Percentiles rank a stretch among this genome's conserved stretches.
Conservation (phyloP, 2,113 vertebrate species). For the Ondatra zibethicus region DNA sequence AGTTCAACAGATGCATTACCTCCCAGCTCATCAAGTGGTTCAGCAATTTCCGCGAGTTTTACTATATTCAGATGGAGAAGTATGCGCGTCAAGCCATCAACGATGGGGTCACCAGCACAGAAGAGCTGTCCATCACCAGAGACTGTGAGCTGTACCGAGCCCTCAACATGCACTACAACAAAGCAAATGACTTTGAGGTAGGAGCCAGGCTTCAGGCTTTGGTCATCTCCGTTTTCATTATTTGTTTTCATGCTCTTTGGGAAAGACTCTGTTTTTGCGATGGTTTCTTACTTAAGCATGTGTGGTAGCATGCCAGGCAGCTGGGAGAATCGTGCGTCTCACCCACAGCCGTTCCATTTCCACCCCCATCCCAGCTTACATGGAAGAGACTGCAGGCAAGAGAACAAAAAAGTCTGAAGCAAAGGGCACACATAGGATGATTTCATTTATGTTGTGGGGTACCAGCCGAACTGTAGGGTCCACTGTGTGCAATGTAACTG, state of each 20-base stretch:
- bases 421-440: background rate
- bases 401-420: background rate
- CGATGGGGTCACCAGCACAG: constrained; percentile 94
- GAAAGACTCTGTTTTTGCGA: background rate
- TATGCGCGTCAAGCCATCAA: constrained; percentile 98
- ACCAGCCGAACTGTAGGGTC: background rate
- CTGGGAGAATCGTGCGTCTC: background rate
- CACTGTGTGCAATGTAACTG: background rate
- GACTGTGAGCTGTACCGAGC: constrained; percentile 98
- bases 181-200: constrained; percentile 99
- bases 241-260: background rate
- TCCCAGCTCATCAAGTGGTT: constrained; percentile 99
- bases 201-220: constrained; percentile 82
- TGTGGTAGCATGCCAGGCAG: background rate
- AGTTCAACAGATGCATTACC: constrained; percentile 99
- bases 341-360: background rate
- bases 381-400: background rate
- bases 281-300: background rate
- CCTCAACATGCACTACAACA: constrained; percentile 99
- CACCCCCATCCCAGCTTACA: background rate
- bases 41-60: constrained; percentile 99
- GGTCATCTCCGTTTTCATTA: background rate
- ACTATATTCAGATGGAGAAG: constrained; percentile 99
- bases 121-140: constrained; percentile 96
- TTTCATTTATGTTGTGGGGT: background rate